These are phyloP conservation scores for Actias luna DNA, from an alignment of 2,888 invertebrate genomes.

Conservation along the genomic window DNA sequence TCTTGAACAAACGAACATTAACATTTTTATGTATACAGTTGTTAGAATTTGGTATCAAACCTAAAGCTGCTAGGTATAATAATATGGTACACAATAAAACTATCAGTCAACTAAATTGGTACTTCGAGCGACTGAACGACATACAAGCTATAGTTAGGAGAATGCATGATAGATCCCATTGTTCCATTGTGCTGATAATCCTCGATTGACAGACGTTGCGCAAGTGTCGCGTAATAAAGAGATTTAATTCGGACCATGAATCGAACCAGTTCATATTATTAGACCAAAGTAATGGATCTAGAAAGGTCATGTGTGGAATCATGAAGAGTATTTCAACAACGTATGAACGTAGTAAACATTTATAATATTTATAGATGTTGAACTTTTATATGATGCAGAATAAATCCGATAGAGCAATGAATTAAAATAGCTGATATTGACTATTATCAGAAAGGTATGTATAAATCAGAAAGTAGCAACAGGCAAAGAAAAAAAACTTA, in stretches of 20 bases:
- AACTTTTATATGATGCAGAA: too few relatives aligned
- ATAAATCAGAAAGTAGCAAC: too few relatives aligned
- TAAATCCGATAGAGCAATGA: too few relatives aligned
- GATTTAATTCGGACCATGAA: constrained; percentile 31
- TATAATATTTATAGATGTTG: too few relatives aligned
- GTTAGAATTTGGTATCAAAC: neutral
- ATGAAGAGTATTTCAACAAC: neutral
- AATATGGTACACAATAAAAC: constrained; percentile 17
- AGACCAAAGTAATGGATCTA: constrained; percentile 31
- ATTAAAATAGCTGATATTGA: too few relatives aligned
- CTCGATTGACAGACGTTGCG: constrained; percentile 69
- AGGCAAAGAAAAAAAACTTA: too few relatives aligned
- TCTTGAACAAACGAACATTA: too few relatives aligned
- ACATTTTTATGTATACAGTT: neutral
- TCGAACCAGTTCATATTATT: constrained; percentile 41
- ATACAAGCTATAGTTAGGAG: constrained; percentile 12
- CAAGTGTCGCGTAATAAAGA: constrained; percentile 44
- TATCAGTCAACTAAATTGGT: constrained; percentile 20
- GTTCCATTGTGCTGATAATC: constrained; percentile 74
- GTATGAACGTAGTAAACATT: too few relatives aligned
- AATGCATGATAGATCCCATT: constrained; percentile 43
- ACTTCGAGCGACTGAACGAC: constrained; percentile 25
- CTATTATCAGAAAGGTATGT: too few relatives aligned
- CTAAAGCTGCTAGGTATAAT: constrained; percentile 4
- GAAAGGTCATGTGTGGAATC: constrained; percentile 42